phyloP scores from a whole-genome alignment of 2,113 vertebrate species.

The Loxodonta africana region DNA sequence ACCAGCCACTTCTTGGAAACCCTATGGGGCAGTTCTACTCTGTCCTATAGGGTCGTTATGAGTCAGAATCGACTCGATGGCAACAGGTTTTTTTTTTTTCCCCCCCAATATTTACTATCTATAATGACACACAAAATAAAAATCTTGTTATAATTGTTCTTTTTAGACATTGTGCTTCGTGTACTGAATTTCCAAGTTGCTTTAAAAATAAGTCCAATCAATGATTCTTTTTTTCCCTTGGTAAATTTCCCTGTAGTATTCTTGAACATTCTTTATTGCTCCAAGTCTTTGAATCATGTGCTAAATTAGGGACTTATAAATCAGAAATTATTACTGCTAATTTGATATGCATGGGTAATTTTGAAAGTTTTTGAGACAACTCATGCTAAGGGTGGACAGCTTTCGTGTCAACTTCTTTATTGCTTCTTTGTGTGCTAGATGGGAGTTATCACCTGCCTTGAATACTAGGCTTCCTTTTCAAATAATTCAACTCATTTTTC shows the following conservation, averaged over 20 bases:
- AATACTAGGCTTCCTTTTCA: neutral
- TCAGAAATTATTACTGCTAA: neutral
- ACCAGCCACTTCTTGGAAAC: too few species aligned
- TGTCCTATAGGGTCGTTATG: too few species aligned
- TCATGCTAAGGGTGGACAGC: neutral
- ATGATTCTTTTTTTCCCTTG: neutral
- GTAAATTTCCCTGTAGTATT: neutral
- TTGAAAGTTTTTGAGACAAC: neutral
- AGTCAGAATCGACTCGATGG: too few species aligned
- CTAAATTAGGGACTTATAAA: neutral
- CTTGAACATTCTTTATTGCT: neutral
- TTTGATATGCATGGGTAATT: neutral
- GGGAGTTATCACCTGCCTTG: neutral
- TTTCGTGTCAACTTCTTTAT: neutral
- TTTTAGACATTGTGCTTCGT: neutral
- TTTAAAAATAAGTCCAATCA: neutral
- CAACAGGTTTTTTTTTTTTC: neutral
- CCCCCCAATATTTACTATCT: neutral
- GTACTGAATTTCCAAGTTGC: constrained; percentile 23
- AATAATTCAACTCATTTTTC: neutral
- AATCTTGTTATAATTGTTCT: neutral
- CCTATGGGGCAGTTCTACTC: too few species aligned
- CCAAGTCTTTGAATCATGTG: neutral
- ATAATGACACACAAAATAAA: neutral
- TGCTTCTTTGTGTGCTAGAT: neutral